Evolutionary conservation across 2,797 vertebrate genomes (phyloP), one percentile per base, ranked within the genome.

Genomic region (Peromyscus melanophrys): DNA sequence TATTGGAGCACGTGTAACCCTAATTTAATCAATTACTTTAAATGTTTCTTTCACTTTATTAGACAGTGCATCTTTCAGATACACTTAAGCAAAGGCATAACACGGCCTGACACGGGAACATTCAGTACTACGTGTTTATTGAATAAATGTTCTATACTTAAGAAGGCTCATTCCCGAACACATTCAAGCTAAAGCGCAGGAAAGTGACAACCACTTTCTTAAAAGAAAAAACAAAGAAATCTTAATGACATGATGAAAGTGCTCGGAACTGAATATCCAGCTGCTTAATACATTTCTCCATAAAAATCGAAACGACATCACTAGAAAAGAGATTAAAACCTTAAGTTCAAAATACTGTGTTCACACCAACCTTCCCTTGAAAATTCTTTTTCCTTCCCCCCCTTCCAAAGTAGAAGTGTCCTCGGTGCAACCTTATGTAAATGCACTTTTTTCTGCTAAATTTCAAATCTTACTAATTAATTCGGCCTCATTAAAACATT

Each of bases 381-480:
- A 55, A 85, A n/a, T 77, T 59, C 52, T 82, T 82, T 87, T 85
- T 61, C 4, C 14, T 52, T 3, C 9, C 81, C 4, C 77, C 3
- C 63, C 89, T 89, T 89, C 31, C 13, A 83, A 96, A 83, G 40
- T 83, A 55, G 82, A 95, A 69, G n/a, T 69, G 21, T 57, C 23
- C 65, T 52, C 7, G 12, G 10, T 52, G 69, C 71, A 96, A 7
- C 91, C 95, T 89, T 11, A 49, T 9, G n/a, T n/a, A n/a, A n/a
- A 40, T 83, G 9, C 13, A 46, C 13, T 73, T 84, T 13, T 90
- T 86, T 94, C 52, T 80, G 11, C 43, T 93, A 92, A 92, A 82
- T 21, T 89, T 84, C 83, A 84, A 90, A 55, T 77, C 94, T 69
- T 85, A 40, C 71, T 75, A 75, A 71, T 65, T 95, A 92, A 89